Evolutionary conservation across 2,888 invertebrate species (phyloP).

Genomic region (Cetonia aurata): DNA sequence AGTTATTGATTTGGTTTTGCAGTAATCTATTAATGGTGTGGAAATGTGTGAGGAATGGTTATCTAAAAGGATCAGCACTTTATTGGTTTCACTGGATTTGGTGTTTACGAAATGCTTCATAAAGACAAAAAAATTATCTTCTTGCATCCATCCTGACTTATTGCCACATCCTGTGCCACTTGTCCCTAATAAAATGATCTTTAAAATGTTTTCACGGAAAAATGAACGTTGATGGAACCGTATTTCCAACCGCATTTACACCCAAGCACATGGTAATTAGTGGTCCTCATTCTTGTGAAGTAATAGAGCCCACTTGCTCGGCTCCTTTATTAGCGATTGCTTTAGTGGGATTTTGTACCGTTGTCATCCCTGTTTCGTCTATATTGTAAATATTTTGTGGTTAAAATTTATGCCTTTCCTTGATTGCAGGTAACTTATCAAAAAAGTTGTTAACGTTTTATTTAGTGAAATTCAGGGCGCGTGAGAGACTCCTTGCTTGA

Average conservation of each 20-base stretch:
- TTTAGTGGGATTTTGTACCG: constrained; percentile 60
- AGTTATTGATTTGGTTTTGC: constrained; percentile 45
- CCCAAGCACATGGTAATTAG: constrained; percentile 54
- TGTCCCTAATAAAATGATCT: too few species aligned
- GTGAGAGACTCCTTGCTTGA: constrained; percentile 52
- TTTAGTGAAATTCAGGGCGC: constrained; percentile 53
- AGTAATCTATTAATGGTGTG: constrained; percentile 44
- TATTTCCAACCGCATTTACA: constrained; percentile 55
- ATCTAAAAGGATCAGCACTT: constrained; percentile 45
- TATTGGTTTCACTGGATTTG: constrained; percentile 19
- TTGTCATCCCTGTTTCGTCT: constrained; percentile 62
- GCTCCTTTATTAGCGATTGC: constrained; percentile 57
- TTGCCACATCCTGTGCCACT: constrained; percentile 48
- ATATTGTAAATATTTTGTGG: constrained; percentile 55
- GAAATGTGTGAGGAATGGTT: constrained; percentile 48
- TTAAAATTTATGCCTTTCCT: too few species aligned
- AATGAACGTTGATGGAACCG: constrained; percentile 55
- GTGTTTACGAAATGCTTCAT: constrained; percentile 48
- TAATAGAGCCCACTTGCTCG: constrained; percentile 57
- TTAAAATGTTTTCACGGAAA: constrained; percentile 1
- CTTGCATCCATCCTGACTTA: constrained; percentile 52
- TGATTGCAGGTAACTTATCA: constrained; percentile 49
- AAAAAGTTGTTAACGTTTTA: constrained; percentile 47
- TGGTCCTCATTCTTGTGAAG: constrained; percentile 56
- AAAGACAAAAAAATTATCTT: constrained; percentile 44